Evolutionary conservation across 2,113 vertebrate species (phyloP), one percentile per base, ranked within the genome.

Genomic region (Psittacara wagleri): DNA sequence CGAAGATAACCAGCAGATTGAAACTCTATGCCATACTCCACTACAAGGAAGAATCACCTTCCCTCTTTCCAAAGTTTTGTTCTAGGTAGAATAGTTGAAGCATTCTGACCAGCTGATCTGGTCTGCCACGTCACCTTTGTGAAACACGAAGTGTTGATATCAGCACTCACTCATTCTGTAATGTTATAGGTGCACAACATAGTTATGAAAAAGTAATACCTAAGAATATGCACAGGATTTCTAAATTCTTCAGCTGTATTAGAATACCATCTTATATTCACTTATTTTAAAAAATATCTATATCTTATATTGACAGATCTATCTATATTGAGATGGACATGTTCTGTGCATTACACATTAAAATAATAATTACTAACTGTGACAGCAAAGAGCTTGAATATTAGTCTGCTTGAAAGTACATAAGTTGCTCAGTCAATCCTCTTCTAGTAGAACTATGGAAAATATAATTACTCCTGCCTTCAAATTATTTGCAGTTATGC

Each of bases 401-500:
- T 61, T 49, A 18, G 4, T 48, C 49, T 57, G 5, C 12, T 48
- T 83, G 44, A 57, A 90, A 61, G 18, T 18, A 37, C 6, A 18
- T 10, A n/a, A 44, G 64, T 37, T 44, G 27, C 19, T 48, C 57
- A 63, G 23, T 13, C 11, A 67, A 63, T 37, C 2, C 7, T 28
- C 29, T 46, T 54, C 52, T 78, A 17, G 13, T 28, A 57, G 41
- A 68, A 76, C 27, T 17, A 37, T 7, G 52, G 67, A 75, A 86
- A 92, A 37, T 10, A 31, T 8, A 31, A 41, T n/a, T 13, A 11
- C 31, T 1, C 0, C 0, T 3, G 8, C 9, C 22, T 31, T 20
- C 24, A 55, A 81, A 33, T 15, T 37, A 16, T 63, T 51, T 35
- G 25, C 25, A 27, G 8, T 39, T 72, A 67, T 8, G 22, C 31